These are phyloP conservation scores for Callospermophilus lateralis DNA, from an alignment of 2,113 vertebrate species.

Conservation along the genomic window DNA sequence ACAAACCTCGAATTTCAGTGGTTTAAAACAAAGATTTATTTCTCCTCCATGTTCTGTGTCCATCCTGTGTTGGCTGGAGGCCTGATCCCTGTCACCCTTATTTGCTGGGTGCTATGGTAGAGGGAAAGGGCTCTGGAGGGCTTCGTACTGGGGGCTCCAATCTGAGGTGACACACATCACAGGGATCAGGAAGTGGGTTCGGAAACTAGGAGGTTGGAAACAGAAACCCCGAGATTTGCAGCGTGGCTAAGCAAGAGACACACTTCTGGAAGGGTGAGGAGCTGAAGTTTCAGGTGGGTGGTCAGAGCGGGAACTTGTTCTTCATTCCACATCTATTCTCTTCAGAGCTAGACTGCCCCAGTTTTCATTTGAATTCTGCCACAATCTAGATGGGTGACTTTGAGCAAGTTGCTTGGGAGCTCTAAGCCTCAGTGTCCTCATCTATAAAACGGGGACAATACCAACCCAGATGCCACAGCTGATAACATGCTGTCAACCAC, in stretches of 20 bases:
- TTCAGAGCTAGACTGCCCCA: neutral
- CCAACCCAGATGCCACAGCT: neutral
- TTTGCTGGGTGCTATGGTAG: neutral
- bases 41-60: neutral
- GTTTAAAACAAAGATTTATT: conserved; percentile 26
- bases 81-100: neutral
- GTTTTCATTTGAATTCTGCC: conserved; percentile 43
- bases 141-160: neutral
- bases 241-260: neutral
- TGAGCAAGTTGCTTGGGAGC: neutral
- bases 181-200: neutral
- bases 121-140: neutral
- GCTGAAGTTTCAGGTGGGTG: neutral
- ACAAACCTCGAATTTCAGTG: conserved; percentile 23
- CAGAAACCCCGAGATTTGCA: neutral
- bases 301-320: neutral
- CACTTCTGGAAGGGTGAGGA: neutral
- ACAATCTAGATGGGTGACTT: neutral
- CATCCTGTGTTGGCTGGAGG: neutral
- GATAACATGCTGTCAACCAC: neutral
- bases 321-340: neutral
- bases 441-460: neutral
- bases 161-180: neutral
- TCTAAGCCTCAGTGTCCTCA: neutral
- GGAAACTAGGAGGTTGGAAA: neutral